Percentiles rank a stretch among this genome's conserved stretches.
Conservation (phyloP, 2,888 invertebrate species). For the Phorcus lineatus region DNA sequence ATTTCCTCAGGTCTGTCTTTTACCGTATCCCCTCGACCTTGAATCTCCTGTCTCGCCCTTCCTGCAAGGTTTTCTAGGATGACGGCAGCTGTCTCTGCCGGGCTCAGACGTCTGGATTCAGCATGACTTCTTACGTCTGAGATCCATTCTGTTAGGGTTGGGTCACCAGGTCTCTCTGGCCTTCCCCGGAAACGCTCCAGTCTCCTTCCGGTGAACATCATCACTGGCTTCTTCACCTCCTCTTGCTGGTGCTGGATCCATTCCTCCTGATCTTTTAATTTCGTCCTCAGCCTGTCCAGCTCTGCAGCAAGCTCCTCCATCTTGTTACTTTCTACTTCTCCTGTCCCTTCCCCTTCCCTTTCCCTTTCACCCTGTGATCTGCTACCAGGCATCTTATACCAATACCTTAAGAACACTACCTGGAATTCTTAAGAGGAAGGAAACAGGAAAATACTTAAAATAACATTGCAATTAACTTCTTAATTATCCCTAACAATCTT, state of each 20-base stretch:
- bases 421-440: no score
- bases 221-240: not conserved
- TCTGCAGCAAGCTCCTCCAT: no score
- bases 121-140: not conserved
- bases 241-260: not conserved
- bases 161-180: not conserved
- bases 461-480: no score
- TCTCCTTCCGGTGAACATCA: not conserved
- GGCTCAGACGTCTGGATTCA: not conserved
- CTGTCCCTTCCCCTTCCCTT: no score
- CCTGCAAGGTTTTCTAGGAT: not conserved
- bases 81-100: not conserved
- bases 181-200: no score
- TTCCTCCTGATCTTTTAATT: not conserved
- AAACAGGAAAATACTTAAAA: no score
- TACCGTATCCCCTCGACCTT: not conserved
- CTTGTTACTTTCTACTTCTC: no score
- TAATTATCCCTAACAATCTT: no score
- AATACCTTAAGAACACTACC: no score
- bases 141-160: not conserved
- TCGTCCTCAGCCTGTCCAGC: not conserved
- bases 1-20: constrained; percentile 14
- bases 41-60: constrained; percentile 10
- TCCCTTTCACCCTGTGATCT: no score
- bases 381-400: no score